Conservation (phyloP, 2,113 vertebrate species). For the Sitta europaea region DNA sequence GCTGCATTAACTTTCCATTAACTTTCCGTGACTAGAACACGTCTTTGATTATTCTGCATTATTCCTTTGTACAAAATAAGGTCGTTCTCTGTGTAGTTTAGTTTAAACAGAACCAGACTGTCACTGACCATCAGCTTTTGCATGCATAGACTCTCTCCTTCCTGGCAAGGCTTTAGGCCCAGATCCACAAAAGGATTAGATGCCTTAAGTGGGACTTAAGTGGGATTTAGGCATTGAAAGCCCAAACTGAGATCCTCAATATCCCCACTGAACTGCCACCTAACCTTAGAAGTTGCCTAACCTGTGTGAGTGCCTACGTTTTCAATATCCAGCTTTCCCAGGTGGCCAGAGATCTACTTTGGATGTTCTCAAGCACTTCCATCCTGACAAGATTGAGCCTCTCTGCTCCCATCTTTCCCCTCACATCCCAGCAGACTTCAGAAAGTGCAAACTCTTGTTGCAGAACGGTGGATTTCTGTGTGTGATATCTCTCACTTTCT, state of each 20-base stretch:
- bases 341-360: background rate
- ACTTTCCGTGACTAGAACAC: background rate
- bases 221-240: constrained; percentile 63
- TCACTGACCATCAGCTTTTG: constrained; percentile 50
- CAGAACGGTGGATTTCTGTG: background rate
- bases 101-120: constrained; percentile 33
- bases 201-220: constrained; percentile 61
- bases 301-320: background rate
- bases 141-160: constrained; percentile 31
- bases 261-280: constrained; percentile 54
- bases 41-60: constrained; percentile 33
- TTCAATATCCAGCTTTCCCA: constrained; percentile 48
- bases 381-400: constrained; percentile 48
- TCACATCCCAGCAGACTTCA: background rate
- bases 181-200: constrained; percentile 57
- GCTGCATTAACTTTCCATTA: constrained; percentile 40
- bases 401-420: background rate
- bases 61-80: constrained; percentile 33
- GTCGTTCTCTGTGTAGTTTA: background rate
- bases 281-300: constrained; percentile 55
- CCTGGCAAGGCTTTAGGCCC: constrained; percentile 38
- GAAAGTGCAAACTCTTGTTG: background rate
- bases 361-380: constrained; percentile 53
- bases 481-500: background rate
- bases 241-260: constrained; percentile 35